These are phyloP conservation scores for Nasonovia ribisnigri DNA, from an alignment of 2,888 invertebrate genomes.

Conservation along the genomic window DNA sequence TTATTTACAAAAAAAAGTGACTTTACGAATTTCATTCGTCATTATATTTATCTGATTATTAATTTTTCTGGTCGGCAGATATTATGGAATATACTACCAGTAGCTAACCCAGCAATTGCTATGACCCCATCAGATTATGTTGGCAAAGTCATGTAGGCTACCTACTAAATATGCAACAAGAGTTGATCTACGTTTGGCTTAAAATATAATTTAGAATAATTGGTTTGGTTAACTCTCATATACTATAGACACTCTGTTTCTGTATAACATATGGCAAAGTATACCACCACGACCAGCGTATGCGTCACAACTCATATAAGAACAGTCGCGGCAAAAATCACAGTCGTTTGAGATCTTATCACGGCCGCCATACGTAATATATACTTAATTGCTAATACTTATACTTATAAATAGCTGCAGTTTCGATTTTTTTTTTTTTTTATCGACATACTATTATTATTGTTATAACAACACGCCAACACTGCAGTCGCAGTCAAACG, in stretches of 20 bases:
- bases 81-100: background rate
- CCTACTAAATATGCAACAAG: background rate
- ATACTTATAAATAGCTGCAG: background rate
- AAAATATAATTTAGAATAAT: background rate
- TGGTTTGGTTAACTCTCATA: background rate
- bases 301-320: background rate
- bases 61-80: background rate
- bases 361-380: background rate
- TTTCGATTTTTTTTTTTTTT: background rate
- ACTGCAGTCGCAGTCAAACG: background rate
- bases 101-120: background rate
- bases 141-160: background rate
- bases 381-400: background rate
- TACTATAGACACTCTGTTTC: background rate
- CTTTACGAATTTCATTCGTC: background rate
- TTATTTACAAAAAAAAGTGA: background rate
- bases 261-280: background rate
- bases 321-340: background rate
- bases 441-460: background rate
- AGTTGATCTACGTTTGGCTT: background rate
- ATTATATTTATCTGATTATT: background rate
- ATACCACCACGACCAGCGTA: background rate
- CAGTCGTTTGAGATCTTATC: constrained; percentile 9
- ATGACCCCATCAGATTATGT: background rate
- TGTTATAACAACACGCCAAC: background rate